phyloP scores from a whole-genome alignment of 1,140 invertebrate species.

The Cotesia vestalis region DNA sequence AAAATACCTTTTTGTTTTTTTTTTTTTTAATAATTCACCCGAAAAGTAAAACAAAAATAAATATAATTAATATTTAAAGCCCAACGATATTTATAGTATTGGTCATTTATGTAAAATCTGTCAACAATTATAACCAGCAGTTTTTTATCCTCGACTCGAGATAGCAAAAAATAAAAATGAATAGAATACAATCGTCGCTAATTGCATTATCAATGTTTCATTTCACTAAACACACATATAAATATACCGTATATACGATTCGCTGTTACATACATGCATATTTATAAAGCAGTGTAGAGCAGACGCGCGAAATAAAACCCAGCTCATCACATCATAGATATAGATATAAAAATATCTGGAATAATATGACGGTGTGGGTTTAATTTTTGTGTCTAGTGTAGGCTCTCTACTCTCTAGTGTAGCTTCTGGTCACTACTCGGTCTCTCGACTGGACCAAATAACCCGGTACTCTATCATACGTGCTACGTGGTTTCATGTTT shows the following conservation, averaged over 20 bases:
- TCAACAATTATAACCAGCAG: neutral
- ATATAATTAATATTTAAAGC: neutral
- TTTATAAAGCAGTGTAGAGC: no score
- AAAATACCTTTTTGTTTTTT: no score
- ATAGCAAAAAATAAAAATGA: neutral
- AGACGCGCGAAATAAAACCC: slow-evolving; percentile 11
- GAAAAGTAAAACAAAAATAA: no score
- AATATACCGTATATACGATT: no score
- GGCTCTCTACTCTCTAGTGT: no score
- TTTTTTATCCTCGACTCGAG: neutral
- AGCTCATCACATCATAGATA: neutral
- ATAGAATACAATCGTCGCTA: slow-evolving; percentile 10
- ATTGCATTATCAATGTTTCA: slow-evolving; percentile 11
- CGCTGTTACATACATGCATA: no score
- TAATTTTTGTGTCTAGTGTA: no score
- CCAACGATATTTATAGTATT: neutral
- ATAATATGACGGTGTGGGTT: neutral
- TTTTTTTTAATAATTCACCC: slow-evolving; percentile 5
- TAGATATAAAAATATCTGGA: neutral
- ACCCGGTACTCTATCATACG: neutral
- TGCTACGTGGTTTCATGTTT: slow-evolving; percentile 8
- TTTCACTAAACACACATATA: neutral
- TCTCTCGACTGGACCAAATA: no score
- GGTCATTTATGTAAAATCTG: neutral
- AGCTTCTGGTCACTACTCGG: no score